Conservation (phyloP, 2,113 vertebrate genomes). For the Bubo blakistoni region DNA sequence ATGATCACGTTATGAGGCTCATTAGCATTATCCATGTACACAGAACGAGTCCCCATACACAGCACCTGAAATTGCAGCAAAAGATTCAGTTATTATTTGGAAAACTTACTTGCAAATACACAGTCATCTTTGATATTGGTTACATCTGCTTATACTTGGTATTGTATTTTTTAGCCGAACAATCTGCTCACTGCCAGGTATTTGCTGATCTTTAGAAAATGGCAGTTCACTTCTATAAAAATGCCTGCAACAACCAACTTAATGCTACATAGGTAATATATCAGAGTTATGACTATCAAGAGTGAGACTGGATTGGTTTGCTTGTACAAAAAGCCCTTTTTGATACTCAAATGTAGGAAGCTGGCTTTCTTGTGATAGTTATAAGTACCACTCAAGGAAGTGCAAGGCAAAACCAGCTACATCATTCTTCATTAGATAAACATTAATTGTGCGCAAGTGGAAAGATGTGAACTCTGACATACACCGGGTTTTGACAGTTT, state of each 20-base stretch:
- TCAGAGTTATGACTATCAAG: background rate
- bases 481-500: background rate
- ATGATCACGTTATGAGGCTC: constrained; percentile 92
- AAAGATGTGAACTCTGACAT: background rate
- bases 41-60: constrained; percentile 91
- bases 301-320: background rate
- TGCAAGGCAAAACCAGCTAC: background rate
- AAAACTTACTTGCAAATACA: background rate
- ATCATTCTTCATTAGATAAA: background rate
- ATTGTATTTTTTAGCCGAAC: background rate
- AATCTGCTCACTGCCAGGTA: background rate
- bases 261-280: background rate
- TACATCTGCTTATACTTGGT: background rate
- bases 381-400: background rate
- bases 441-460: background rate
- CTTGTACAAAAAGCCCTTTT: background rate
- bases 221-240: background rate
- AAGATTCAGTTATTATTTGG: background rate
- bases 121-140: background rate
- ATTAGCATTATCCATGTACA: constrained; percentile 95
- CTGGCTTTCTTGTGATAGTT: background rate
- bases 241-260: background rate
- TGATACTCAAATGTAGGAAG: background rate
- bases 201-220: background rate
- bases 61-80: constrained; percentile 78